A percentile compares a stretch with the other conserved stretches of the same genome.
Evolutionary conservation across 1,140 invertebrate species (phyloP).

Genomic region (Himalopsyche phryganea): DNA sequence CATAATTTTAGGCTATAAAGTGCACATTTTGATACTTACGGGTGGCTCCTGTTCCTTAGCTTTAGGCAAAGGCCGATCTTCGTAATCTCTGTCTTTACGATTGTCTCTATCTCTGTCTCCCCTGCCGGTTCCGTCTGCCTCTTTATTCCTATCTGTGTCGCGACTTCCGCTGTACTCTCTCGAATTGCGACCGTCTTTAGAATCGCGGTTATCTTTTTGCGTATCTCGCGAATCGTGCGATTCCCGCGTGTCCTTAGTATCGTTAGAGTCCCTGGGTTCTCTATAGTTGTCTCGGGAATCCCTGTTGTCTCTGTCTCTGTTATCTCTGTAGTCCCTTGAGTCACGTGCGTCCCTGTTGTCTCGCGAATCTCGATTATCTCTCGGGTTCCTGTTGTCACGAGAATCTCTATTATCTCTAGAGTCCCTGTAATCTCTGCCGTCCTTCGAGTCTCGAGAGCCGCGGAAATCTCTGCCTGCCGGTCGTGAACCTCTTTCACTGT

Average conservation of each 20-base stretch:
- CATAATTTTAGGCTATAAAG: too few relatives aligned
- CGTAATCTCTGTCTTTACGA: slow-evolving; percentile 38
- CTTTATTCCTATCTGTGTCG: slow-evolving; percentile 28
- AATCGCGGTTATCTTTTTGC: slow-evolving; percentile 35
- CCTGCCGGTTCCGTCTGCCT: slow-evolving; percentile 1
- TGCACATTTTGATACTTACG: too few relatives aligned
- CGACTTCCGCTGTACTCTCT: slow-evolving; percentile 33
- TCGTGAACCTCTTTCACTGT: neutral
- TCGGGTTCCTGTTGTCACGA: slow-evolving; percentile 33
- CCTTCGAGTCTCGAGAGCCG: slow-evolving; percentile 20
- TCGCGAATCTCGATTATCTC: slow-evolving; percentile 39
- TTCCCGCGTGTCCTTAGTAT: slow-evolving; percentile 20
- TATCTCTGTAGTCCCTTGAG: slow-evolving; percentile 14
- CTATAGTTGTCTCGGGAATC: slow-evolving; percentile 3
- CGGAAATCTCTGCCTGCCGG: slow-evolving; percentile 5
- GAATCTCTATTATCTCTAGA: slow-evolving; percentile 36
- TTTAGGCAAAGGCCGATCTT: slow-evolving; percentile 56
- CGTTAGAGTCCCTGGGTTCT: slow-evolving; percentile 13
- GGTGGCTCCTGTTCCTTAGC: slow-evolving; percentile 61
- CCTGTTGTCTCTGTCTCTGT: slow-evolving; percentile 15
- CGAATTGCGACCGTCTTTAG: slow-evolving; percentile 33
- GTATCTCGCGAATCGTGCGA: slow-evolving; percentile 1
- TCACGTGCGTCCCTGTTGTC: slow-evolving; percentile 33
- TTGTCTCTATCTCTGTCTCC: slow-evolving; percentile 9
- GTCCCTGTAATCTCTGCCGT: slow-evolving; percentile 25